phyloP scores from a whole-genome alignment of 2,113 vertebrate species.

The Carollia perspicillata region DNA sequence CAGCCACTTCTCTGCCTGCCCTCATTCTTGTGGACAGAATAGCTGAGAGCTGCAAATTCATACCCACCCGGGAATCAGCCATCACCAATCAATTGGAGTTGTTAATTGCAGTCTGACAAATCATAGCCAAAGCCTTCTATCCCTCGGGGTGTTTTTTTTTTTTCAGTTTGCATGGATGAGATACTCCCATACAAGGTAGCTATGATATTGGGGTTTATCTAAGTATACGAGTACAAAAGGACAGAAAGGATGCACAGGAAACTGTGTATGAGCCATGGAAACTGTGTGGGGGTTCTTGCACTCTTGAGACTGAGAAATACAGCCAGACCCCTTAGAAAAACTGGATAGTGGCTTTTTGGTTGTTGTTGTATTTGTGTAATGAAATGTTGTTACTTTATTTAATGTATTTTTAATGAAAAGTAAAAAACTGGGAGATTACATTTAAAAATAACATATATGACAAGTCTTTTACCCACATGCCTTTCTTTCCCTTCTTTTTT shows the following conservation, averaged over 20 bases:
- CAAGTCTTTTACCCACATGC: too few relatives aligned
- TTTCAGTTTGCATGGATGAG: neutral
- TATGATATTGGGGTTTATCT: neutral
- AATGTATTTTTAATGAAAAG: too few relatives aligned
- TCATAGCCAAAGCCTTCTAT: neutral
- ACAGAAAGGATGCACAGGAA: neutral
- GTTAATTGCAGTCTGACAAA: constrained; percentile 46
- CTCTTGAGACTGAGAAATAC: neutral
- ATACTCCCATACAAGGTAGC: neutral
- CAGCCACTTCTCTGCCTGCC: neutral
- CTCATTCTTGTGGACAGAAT: neutral
- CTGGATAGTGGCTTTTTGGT: neutral
- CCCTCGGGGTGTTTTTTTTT: neutral
- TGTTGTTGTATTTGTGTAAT: too few relatives aligned
- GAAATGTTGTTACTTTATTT: too few relatives aligned
- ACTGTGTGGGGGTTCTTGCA: fast-evolving
- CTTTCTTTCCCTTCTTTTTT: too few relatives aligned
- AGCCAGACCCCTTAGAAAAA: neutral
- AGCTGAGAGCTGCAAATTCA: neutral
- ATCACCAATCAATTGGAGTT: neutral
- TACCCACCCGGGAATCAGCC: neutral
- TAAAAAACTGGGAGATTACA: too few relatives aligned
- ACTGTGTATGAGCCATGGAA: neutral
- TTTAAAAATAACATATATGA: too few relatives aligned
- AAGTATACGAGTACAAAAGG: neutral